Base-by-base conservation (phyloP, 2,797 vertebrate genomes). In the Potorous gilbertii region DNA sequence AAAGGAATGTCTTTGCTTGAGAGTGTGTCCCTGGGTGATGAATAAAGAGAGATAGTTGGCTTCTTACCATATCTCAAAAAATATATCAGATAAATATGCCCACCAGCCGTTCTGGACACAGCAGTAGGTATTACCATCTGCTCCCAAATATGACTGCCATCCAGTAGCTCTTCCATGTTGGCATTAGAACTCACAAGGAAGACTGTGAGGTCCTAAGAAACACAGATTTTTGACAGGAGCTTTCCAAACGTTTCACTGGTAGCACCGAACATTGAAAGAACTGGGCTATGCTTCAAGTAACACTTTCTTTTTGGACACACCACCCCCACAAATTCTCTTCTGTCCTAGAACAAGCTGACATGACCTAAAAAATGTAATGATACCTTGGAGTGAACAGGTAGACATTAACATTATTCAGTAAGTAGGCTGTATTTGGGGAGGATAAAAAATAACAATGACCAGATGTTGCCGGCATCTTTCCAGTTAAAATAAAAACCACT, bases 101-200 rank as follows among this genome's bases (percentile, higher is more conserved):
- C 97, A 98, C 96, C 97, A 98, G 97, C 96, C 97, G 98, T 98
- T 97, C 98, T 98, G 98, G 98, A 98, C 98, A 98, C 97, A 98
- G 98, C 96, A 98, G 98, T 98, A 97, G 96, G 95, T 97, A 98
- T 98, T 97, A 96, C 98, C 98, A 99, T 99, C 98, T 98, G 98
- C 97, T 98, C 98, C 95, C 93, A 98, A 98, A 98, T 98, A 98
- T 97, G 98, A 97, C 98, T 98, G 91, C 74, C 97, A 93, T 92
- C 89, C 90, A 97, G 91, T 95, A 95, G 90, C 57, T 97, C 92
- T 97, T 98, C 94, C 95, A 95, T 98, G 97, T 98, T 98, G 98
- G 98, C 98, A 98, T 90, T 96, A 54, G 16, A 97, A 98, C 97
- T 97, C 90, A 96, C 95, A 94, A 97, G 57, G 74, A 98, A 98